Evolutionary conservation across 2,888 invertebrate species (phyloP), one percentile per base, ranked within the genome.

Genomic region (Callyntrura guangdongensis): DNA sequence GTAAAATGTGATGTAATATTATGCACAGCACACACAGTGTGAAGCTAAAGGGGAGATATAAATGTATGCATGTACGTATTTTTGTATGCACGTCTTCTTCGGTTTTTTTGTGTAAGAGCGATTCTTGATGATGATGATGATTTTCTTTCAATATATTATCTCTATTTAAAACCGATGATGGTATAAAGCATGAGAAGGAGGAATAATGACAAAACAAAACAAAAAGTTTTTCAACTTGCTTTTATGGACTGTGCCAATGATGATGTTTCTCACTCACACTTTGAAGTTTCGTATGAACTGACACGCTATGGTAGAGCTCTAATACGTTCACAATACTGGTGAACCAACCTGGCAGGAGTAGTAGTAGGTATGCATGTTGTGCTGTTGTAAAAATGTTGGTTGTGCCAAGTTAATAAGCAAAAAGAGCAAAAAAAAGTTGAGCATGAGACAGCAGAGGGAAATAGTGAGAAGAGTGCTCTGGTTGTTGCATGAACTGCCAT

Each of bases 121-220:
- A 36, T 4, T 36, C 36, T 14, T 72, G 72, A 45, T 45, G 47
- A 72, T 36, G 14, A 72, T 14, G 47, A 72, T 72, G 72, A 72
- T 72, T 72, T 25, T 20, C 47, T 72, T 72, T 72, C 69, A 69
- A 69, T 69, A 69, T 67, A 22, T 67, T 22, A 11, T 9, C 22
- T 67, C 22, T 67, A 69, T 69, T 69, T 36, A 69, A 6, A 36
- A 14, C 12, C 64, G 20, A 25, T 36, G 8, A 8, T 36, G 36
- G 3, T 20, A 61, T 61, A 17, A 9, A n/a, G 36, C 69, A 64
- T 53, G 53, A 14, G 45, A 36, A 69, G 69, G 36, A 69, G 36
- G n/a, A 69, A 69, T 69, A 69, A 69, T 36, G 69, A 69, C 69
- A 69, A 69, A 69, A 69, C 27, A 36, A 69, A 36, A 25, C n/a